Conservation (phyloP, 2,888 invertebrate species). For the Agrochola macilenta region DNA sequence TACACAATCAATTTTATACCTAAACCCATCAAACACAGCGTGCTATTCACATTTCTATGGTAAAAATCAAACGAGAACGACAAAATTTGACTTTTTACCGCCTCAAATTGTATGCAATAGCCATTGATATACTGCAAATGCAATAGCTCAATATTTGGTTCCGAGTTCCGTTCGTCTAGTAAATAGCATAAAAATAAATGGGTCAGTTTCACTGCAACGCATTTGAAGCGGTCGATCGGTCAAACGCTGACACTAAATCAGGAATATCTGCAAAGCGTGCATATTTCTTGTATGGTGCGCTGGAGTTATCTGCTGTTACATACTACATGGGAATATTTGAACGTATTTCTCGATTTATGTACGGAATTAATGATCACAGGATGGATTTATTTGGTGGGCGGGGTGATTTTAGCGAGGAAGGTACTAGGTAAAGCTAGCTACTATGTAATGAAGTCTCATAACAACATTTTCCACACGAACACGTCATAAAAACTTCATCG, state of each 20-base stretch:
- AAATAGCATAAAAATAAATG: slow-evolving; percentile 46
- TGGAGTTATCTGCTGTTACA: not conserved
- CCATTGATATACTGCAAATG: not conserved
- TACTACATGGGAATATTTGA: slow-evolving; percentile 32
- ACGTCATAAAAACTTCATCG: not conserved
- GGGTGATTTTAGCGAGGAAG: not conserved
- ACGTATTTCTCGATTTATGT: slow-evolving; percentile 24
- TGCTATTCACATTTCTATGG: not conserved
- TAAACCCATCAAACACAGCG: not conserved
- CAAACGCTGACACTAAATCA: slow-evolving; percentile 45
- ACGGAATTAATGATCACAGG: slow-evolving; percentile 14
- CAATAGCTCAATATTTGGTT: slow-evolving; percentile 10
- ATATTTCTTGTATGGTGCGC: slow-evolving; percentile 36
- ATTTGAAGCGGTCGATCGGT: slow-evolving; percentile 36
- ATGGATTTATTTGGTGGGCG: not conserved
- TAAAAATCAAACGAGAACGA: slow-evolving; percentile 5
- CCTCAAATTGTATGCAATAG: not conserved
- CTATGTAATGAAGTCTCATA: not conserved
- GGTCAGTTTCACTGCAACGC: slow-evolving; percentile 34
- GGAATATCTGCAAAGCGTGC: slow-evolving; percentile 28
- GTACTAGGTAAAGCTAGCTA: not conserved
- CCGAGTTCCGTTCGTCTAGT: not conserved
- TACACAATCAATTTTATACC: not conserved
- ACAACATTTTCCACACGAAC: not conserved
- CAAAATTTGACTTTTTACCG: not conserved